Conservation (phyloP, 2,797 vertebrate genomes). For the Heteromormyrus szaboi region DNA sequence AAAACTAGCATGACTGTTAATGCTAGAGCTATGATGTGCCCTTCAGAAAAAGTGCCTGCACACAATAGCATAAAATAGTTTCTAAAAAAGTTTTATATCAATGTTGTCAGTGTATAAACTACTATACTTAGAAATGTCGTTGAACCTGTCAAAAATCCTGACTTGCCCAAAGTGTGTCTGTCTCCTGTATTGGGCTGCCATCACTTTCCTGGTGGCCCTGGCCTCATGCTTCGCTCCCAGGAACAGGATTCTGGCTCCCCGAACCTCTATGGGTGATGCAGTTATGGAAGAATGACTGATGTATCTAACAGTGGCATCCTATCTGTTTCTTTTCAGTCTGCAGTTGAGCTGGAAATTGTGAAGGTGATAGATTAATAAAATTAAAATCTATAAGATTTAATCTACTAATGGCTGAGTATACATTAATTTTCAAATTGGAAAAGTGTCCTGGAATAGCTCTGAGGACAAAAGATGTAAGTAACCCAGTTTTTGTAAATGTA, state of each 20-base stretch:
- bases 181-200: background rate
- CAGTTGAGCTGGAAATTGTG: background rate
- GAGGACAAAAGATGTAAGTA: background rate
- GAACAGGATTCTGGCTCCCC: background rate
- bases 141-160: background rate
- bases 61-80: background rate
- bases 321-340: background rate
- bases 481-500: background rate
- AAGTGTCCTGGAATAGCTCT: background rate
- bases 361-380: background rate
- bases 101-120: background rate
- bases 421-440: background rate
- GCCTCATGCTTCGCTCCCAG: background rate
- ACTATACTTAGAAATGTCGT: background rate
- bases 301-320: background rate
- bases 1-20: background rate
- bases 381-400: background rate
- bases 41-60: background rate
- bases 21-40: background rate
- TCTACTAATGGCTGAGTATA: background rate
- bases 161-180: background rate
- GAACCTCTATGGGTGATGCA: background rate
- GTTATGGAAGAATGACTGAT: background rate
- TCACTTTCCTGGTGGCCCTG: background rate
- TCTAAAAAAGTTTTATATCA: background rate